Evolutionary conservation across 1,140 invertebrate genomes (phyloP).

Genomic region (Agrypnia vestita): DNA sequence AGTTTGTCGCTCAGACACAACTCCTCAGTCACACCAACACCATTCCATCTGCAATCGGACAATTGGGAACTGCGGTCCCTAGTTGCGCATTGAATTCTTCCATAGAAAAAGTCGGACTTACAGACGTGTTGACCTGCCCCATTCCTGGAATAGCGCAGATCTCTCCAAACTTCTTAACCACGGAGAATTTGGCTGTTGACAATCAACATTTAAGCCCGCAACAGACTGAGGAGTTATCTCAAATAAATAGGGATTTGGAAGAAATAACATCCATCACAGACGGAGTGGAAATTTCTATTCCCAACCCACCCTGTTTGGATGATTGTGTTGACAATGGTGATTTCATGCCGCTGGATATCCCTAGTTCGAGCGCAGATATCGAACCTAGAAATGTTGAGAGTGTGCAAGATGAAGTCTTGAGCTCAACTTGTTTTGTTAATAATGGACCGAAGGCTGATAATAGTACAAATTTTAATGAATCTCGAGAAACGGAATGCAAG

Average conservation of each 20-base stretch:
- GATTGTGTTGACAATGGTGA: constrained; percentile 72
- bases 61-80: constrained; percentile 53
- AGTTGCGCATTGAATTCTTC: neutral
- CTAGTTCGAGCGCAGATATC: constrained; percentile 34
- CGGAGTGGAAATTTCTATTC: constrained; percentile 67
- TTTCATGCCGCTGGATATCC: constrained; percentile 60
- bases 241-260: constrained; percentile 71
- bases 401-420: constrained; percentile 55
- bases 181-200: constrained; percentile 42
- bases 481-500: constrained; percentile 69
- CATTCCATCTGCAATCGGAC: constrained; percentile 60
- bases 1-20: constrained; percentile 79
- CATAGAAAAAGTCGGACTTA: constrained; percentile 62
- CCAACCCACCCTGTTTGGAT: constrained; percentile 68
- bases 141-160: constrained; percentile 68
- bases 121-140: constrained; percentile 68
- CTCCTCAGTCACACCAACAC: constrained; percentile 71
- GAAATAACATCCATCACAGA: constrained; percentile 69
- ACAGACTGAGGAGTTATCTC: constrained; percentile 69
- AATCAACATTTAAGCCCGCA: constrained; percentile 70
- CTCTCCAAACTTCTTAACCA: constrained; percentile 65
- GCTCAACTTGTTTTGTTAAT: constrained; percentile 32
- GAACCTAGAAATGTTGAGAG: constrained; percentile 43
- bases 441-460: constrained; percentile 69
- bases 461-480: constrained; percentile 70